phyloP scores from a whole-genome alignment of 2,113 vertebrate genomes.

The Pelecanoides urinatrix region DNA sequence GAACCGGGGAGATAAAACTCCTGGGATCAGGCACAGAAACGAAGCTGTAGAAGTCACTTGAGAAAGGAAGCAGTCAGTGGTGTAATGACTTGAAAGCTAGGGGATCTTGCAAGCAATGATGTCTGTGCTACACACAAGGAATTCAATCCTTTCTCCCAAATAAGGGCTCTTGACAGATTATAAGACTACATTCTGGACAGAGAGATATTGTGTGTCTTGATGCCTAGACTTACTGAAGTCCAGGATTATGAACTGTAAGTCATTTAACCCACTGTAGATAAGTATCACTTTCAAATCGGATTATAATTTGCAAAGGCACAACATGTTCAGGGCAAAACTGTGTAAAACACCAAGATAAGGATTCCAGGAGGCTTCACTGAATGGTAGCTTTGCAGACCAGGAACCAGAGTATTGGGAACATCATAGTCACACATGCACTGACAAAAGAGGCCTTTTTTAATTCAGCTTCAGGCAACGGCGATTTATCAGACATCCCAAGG shows the following conservation, averaged over 20 bases:
- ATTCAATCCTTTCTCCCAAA: neutral
- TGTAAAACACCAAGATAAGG: conserved; percentile 28
- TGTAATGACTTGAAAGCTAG: neutral
- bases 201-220: neutral
- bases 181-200: neutral
- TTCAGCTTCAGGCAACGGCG: neutral
- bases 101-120: neutral
- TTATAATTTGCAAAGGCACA: conserved; percentile 54
- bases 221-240: neutral
- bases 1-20: neutral
- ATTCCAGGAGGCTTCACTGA: neutral
- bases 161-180: neutral
- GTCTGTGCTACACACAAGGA: neutral
- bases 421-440: neutral
- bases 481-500: neutral
- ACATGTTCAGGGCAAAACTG: neutral
- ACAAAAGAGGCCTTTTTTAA: neutral
- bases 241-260: conserved; percentile 19
- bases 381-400: neutral
- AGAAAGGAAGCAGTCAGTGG: conserved; percentile 3
- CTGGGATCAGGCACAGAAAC: neutral
- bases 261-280: conserved; percentile 49
- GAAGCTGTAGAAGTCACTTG: neutral
- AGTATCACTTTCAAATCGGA: conserved; percentile 52
- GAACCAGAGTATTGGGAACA: neutral